Conservation (phyloP, 2,888 invertebrate genomes). For the Leptinotarsa juncta region DNA sequence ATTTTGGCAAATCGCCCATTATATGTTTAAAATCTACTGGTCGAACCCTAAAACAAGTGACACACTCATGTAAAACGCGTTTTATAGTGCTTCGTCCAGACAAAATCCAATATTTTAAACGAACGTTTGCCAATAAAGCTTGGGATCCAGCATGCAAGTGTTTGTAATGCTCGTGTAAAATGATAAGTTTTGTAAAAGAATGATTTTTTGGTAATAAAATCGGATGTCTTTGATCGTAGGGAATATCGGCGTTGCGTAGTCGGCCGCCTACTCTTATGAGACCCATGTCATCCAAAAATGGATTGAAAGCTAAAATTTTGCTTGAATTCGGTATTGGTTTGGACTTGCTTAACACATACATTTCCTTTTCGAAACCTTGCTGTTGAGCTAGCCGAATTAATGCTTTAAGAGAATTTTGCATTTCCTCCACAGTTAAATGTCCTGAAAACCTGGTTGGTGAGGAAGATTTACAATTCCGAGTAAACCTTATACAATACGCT, state of each 20-base stretch:
- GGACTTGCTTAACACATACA: slow-evolving; percentile 11
- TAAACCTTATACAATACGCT: slow-evolving; percentile 19
- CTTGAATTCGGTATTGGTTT: slow-evolving; percentile 11
- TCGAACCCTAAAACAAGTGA: slow-evolving; percentile 1
- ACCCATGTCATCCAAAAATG: slow-evolving; percentile 20
- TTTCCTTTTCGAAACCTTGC: slow-evolving; percentile 25
- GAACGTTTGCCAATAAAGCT: slow-evolving; percentile 17
- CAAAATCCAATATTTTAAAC: slow-evolving; percentile 11
- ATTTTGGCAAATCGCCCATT: slow-evolving; percentile 18
- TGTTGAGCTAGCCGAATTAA: slow-evolving; percentile 26
- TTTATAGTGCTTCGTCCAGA: slow-evolving; percentile 8
- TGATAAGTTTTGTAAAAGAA: slow-evolving; percentile 20
- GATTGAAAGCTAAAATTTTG: slow-evolving; percentile 16
- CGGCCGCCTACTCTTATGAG: slow-evolving; percentile 10
- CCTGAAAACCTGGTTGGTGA: slow-evolving; percentile 7
- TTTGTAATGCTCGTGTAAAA: slow-evolving; percentile 21
- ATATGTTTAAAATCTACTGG: slow-evolving; percentile 8
- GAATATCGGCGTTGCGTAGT: slow-evolving; percentile 1
- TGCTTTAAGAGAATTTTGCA: slow-evolving; percentile 4
- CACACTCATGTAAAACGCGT: background rate
- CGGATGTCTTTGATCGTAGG: slow-evolving; percentile 8
- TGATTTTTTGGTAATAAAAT: slow-evolving; percentile 25
- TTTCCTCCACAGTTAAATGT: slow-evolving; percentile 18
- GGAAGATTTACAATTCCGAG: background rate
- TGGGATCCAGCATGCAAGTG: slow-evolving; percentile 25